Base-by-base conservation (phyloP, 2,113 vertebrate genomes). In the Emydura subglobosa region DNA sequence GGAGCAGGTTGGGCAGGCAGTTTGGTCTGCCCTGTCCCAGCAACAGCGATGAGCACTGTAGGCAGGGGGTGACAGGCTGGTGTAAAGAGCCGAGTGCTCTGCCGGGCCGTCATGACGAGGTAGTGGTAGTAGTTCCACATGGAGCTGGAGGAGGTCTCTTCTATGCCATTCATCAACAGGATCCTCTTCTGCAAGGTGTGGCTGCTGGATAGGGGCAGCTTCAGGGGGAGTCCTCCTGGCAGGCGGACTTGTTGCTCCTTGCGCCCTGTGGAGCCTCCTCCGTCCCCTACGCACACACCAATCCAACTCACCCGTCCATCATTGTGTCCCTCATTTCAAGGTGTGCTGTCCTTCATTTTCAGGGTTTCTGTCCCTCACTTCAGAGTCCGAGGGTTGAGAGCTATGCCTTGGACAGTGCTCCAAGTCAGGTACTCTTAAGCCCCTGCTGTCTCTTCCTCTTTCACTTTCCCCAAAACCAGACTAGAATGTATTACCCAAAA, bases 161-260 rank as follows among this genome's bases (percentile, higher is more conserved):
- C 99, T 14, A 98, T 99, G 85, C 99, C 99, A 12, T 99, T 99
- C 97, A 99, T 99, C 29, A 99, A 99, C 92, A 99, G 99, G 39
- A 98, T 99, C 87, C 97, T 99, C 49, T 99, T 99, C 98, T 99
- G 99, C 97, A 99, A 99, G 98, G 98, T 99, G 89, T 97, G 99
- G 83, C 98, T 99, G 76, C 93, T 99, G 84, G 98, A 99, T 95
- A 99, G 99, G 42, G 99, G 99, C 93, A 98, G 98, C 97, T 99
- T 99, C 96, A 97, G 97, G 98, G 98, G 6, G 99, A 99, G 97
- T 99, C 99, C 24, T 98, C 99, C 95, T 98, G 99, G 99, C 99
- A 98, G 97, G 92, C 93, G 86, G 47, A 49, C 31, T 61, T 31
- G 49, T 61, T 61, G 10, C 29, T 39, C 14, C 50, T 5, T n/a